phyloP scores from a whole-genome alignment of 1,140 invertebrate genomes.

The Cecropterus lyciades region DNA sequence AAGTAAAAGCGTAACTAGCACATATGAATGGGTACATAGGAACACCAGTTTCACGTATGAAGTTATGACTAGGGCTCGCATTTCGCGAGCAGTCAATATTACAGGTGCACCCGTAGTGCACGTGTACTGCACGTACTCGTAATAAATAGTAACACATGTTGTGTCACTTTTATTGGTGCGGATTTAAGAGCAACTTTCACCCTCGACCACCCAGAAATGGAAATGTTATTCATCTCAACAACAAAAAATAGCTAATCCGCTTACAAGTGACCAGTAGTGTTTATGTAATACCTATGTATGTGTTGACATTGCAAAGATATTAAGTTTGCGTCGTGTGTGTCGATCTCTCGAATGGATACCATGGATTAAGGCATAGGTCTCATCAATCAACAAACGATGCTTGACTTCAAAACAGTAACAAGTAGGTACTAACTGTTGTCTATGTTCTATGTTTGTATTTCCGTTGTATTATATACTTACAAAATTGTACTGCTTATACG shows the following conservation, averaged over 20 bases:
- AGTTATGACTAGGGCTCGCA: conserved; percentile 8
- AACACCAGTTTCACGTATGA: conserved; percentile 4
- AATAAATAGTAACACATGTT: conserved; percentile 1
- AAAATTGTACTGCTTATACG: too few species aligned
- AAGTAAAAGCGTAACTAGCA: neutral
- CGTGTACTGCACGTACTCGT: conserved; percentile 40
- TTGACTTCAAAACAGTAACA: conserved; percentile 4
- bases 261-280: conserved; percentile 17
- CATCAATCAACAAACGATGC: conserved; percentile 1
- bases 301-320: neutral
- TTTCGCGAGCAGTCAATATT: conserved; percentile 54
- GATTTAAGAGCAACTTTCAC: conserved; percentile 36
- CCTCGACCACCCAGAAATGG: conserved; percentile 28
- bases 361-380: conserved; percentile 4
- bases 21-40: neutral
- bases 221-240: conserved; percentile 30
- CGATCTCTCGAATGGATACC: neutral
- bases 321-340: neutral
- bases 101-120: conserved; percentile 46
- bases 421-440: too few species aligned
- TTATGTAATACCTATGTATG: conserved; percentile 17
- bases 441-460: too few species aligned
- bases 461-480: neutral
- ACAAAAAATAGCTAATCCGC: conserved; percentile 22
- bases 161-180: conserved; percentile 20